These are phyloP conservation scores for Tribolium freemani DNA, from an alignment of 2,888 invertebrate species.

Conservation along the genomic window DNA sequence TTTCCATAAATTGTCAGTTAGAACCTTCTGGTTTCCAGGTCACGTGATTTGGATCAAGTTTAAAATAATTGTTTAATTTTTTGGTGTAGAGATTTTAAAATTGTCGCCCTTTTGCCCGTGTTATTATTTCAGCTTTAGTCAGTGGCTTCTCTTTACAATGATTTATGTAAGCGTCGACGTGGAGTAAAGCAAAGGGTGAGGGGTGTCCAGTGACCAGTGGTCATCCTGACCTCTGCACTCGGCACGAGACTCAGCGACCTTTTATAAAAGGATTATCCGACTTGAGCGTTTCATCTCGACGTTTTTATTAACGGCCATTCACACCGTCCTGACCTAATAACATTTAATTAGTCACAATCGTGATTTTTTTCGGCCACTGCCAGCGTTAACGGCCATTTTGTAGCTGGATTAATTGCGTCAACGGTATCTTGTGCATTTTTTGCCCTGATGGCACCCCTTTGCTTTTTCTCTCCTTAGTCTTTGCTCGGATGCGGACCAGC, in stretches of 20 bases:
- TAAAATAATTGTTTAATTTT: too few relatives aligned
- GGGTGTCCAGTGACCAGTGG: conserved; percentile 57
- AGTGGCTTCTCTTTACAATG: conserved; percentile 40
- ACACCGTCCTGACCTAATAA: conserved; percentile 40
- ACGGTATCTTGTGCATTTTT: conserved; percentile 30
- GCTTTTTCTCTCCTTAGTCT: conserved; percentile 20
- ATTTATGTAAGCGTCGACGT: conserved; percentile 52
- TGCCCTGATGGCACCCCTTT: conserved; percentile 35
- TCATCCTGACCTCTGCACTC: conserved; percentile 62
- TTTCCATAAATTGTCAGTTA: too few relatives aligned
- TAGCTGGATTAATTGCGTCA: conserved; percentile 32
- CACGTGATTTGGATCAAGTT: too few relatives aligned
- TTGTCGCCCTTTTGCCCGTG: too few relatives aligned
- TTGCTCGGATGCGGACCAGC: conserved; percentile 33
- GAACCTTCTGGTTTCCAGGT: too few relatives aligned
- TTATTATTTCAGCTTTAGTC: too few relatives aligned
- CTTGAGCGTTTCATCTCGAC: conserved; percentile 49
- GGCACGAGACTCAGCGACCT: conserved; percentile 60
- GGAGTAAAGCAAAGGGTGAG: conserved; percentile 7
- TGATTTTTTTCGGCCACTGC: conserved; percentile 19
- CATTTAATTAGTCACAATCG: conserved; percentile 43
- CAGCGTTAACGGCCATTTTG: conserved; percentile 22
- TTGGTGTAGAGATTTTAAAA: too few relatives aligned
- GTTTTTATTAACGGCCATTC: conserved; percentile 47
- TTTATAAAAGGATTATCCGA: conserved; percentile 62